Conservation (phyloP, 2,797 vertebrate species). For the Cyclopterus lumpus region DNA sequence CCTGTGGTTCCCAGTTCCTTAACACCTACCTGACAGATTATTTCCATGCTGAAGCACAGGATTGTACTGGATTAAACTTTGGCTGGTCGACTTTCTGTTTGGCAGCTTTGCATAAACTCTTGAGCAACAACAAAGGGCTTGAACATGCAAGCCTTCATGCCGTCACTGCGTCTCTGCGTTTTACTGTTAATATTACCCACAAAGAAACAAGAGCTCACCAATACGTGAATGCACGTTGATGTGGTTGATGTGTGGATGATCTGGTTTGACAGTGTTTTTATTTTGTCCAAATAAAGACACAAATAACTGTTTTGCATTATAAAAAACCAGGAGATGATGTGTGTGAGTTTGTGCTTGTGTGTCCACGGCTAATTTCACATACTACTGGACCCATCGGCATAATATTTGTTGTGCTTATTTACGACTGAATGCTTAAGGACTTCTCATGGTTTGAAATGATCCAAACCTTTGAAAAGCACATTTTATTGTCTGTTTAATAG, state of each 20-base stretch:
- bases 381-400: no score
- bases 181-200: slow-evolving; percentile 6
- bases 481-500: no score
- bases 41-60: slow-evolving; percentile 27
- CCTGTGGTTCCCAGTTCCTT: no score
- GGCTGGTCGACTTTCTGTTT: slow-evolving; percentile 28
- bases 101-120: slow-evolving; percentile 67
- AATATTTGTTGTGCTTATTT: no score
- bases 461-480: no score
- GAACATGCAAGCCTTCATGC: slow-evolving; percentile 19
- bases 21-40: slow-evolving; percentile 38
- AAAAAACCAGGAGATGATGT: not conserved
- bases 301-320: not conserved
- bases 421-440: no score
- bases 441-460: no score
- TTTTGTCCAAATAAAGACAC: not conserved
- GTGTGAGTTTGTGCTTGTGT: no score
- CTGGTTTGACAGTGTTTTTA: not conserved
- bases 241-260: not conserved
- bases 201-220: slow-evolving; percentile 17
- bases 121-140: slow-evolving; percentile 38
- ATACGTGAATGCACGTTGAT: not conserved
- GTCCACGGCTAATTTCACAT: no score
- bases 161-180: slow-evolving; percentile 9
- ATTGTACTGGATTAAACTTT: slow-evolving; percentile 51